Conservation (phyloP, 2,797 vertebrate genomes). For the Chromobotia macracanthus region DNA sequence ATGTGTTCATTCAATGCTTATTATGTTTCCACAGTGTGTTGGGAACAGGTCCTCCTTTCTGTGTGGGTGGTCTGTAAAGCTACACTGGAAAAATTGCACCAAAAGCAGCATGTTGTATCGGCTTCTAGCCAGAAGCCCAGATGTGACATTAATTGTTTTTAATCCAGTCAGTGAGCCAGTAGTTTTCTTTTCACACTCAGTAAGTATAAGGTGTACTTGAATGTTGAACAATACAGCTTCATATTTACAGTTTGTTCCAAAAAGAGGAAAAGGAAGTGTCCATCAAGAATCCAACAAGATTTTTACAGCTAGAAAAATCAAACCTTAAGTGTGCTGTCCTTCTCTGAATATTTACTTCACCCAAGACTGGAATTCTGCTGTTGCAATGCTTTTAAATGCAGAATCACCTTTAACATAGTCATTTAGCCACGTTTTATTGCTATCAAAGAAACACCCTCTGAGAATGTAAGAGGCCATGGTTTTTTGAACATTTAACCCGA, state of each 20-base stretch:
- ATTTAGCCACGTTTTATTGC: not conserved
- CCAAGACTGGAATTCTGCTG: not conserved
- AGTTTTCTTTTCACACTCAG: constrained; percentile 42
- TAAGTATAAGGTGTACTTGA: constrained; percentile 27
- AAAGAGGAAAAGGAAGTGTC: constrained; percentile 23
- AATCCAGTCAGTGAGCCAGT: constrained; percentile 59
- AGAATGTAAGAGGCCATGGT: not conserved
- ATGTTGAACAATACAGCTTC: not conserved
- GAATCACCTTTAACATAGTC: not conserved
- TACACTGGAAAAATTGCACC: constrained; percentile 61
- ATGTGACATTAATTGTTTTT: constrained; percentile 64
- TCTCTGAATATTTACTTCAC: not conserved
- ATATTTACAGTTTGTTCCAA: constrained; percentile 9
- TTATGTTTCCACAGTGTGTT: constrained; percentile 57
- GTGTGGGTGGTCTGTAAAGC: constrained; percentile 64
- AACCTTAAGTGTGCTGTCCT: not conserved
- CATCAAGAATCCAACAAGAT: not conserved
- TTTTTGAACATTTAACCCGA: constrained; percentile 13
- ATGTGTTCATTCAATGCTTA: constrained; percentile 53
- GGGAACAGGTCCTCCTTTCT: constrained; percentile 58
- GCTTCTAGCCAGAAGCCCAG: constrained; percentile 57
- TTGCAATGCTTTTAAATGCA: not conserved
- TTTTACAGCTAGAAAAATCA: not conserved
- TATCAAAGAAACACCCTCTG: not conserved
- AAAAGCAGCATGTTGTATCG: constrained; percentile 51